Percentiles rank a stretch among this genome's conserved stretches.
These are phyloP conservation scores for Boloria euphrosyne DNA, from an alignment of 2,888 invertebrate genomes.

Conservation along the genomic window DNA sequence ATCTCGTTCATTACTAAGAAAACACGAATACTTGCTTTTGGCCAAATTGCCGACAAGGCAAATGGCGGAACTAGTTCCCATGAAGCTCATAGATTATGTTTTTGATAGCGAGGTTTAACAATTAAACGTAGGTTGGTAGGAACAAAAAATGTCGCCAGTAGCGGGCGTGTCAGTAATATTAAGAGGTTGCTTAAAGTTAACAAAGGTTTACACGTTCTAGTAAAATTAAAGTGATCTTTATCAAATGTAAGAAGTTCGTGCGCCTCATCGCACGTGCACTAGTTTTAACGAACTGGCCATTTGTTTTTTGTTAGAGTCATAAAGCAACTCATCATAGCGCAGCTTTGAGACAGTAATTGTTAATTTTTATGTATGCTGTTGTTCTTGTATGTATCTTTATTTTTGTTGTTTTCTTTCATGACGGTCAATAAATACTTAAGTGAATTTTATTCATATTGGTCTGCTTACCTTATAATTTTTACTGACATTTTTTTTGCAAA, in stretches of 20 bases:
- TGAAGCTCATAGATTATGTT: constrained; percentile 72
- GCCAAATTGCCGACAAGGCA: constrained; percentile 67
- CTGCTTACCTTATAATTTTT: no score
- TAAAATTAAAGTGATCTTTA: constrained; percentile 77
- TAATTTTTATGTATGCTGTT: no score
- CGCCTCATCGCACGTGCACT: constrained; percentile 71
- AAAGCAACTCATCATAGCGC: constrained; percentile 39
- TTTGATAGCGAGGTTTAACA: constrained; percentile 70
- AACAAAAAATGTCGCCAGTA: constrained; percentile 68
- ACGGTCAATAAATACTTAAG: no score
- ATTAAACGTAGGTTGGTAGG: constrained; percentile 70
- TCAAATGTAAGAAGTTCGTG: constrained; percentile 69
- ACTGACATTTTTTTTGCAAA: no score
- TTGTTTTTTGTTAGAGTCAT: constrained; percentile 33
- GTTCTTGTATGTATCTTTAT: no score
- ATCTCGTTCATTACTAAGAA: constrained; percentile 74
- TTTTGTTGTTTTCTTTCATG: no score
- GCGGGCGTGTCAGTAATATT: constrained; percentile 76
- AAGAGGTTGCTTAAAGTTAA: constrained; percentile 65
- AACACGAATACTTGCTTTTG: constrained; percentile 56
- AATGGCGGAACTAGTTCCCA: constrained; percentile 76
- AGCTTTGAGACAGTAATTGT: no score
- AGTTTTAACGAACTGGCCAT: constrained; percentile 64
- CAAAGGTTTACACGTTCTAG: constrained; percentile 55
- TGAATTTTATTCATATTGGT: no score